Conservation (phyloP, 2,888 invertebrate genomes). For the Amphipyra berbera region DNA sequence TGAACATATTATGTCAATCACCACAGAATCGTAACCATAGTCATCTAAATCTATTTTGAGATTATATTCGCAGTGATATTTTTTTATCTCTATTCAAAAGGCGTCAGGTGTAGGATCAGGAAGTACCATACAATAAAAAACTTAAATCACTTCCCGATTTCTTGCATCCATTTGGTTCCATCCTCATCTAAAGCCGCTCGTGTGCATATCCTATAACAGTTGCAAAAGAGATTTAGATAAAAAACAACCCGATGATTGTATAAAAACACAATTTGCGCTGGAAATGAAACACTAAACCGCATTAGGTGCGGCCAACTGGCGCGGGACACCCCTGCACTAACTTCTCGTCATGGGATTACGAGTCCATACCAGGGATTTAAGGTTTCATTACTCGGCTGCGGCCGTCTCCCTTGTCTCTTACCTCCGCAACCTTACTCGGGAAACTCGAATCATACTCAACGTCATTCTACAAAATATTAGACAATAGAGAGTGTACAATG, state of each 20-base stretch:
- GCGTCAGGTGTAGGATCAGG: conserved; percentile 6
- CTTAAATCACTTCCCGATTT: conserved; percentile 8
- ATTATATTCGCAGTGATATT: too few relatives aligned
- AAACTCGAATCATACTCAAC: conserved; percentile 43
- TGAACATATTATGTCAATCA: too few relatives aligned
- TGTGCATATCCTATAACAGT: conserved; percentile 42
- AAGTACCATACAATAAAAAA: conserved; percentile 2
- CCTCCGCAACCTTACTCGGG: conserved; percentile 55
- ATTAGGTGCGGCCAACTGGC: conserved; percentile 87
- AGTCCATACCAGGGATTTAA: conserved; percentile 89
- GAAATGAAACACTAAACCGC: conserved; percentile 88
- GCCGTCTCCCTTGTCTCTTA: conserved; percentile 64
- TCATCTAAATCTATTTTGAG: too few relatives aligned
- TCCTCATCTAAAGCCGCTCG: conserved; percentile 17
- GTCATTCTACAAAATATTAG: background rate
- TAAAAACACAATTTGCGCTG: conserved; percentile 86
- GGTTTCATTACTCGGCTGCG: conserved; percentile 87
- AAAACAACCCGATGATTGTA: conserved; percentile 78
- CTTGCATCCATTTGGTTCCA: conserved; percentile 24
- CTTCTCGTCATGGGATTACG: conserved; percentile 88
- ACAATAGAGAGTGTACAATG: background rate
- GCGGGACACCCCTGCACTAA: conserved; percentile 77
- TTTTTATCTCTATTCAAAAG: too few relatives aligned
- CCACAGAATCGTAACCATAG: too few relatives aligned
- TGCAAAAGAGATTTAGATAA: conserved; percentile 74